phyloP scores from a whole-genome alignment of 2,797 vertebrate species.

The Diplodus sargus region DNA sequence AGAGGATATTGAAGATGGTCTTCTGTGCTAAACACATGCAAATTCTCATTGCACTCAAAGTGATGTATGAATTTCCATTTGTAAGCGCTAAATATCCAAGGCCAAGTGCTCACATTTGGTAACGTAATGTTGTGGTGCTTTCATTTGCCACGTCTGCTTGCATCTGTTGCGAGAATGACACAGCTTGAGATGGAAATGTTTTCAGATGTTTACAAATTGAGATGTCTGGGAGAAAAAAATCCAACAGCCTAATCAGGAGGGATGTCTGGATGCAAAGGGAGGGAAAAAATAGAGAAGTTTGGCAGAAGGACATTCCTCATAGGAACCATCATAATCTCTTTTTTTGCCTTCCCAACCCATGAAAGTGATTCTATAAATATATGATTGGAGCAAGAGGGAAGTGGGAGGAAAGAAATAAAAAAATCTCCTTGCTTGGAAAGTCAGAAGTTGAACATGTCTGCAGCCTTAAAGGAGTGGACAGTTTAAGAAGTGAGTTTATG shows the following conservation, averaged over 20 bases:
- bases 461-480: conserved; percentile 21
- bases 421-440: conserved; percentile 80
- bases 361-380: conserved; percentile 91
- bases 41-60: conserved; percentile 27
- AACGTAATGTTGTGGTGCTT: conserved; percentile 29
- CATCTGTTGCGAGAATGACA: conserved; percentile 61
- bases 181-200: conserved; percentile 72
- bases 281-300: conserved; percentile 77
- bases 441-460: conserved; percentile 81
- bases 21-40: conserved; percentile 21
- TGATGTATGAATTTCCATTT: conserved; percentile 43
- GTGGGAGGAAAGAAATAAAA: conserved; percentile 69
- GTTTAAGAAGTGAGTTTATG: conserved; percentile 15
- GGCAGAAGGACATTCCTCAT: conserved; percentile 87
- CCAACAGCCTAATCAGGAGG: conserved; percentile 91
- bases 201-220: conserved; percentile 94
- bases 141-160: conserved; percentile 45
- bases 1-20: not conserved
- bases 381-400: conserved; percentile 80
- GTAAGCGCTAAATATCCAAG: conserved; percentile 32
- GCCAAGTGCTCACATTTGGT: conserved; percentile 45
- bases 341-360: conserved; percentile 89
- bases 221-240: conserved; percentile 87
- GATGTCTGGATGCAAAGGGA: conserved; percentile 87
- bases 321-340: conserved; percentile 89